A percentile compares a stretch with the other conserved stretches of the same genome.
Evolutionary conservation across 2,888 invertebrate genomes (phyloP).

Genomic region (Desoria tigrina): DNA sequence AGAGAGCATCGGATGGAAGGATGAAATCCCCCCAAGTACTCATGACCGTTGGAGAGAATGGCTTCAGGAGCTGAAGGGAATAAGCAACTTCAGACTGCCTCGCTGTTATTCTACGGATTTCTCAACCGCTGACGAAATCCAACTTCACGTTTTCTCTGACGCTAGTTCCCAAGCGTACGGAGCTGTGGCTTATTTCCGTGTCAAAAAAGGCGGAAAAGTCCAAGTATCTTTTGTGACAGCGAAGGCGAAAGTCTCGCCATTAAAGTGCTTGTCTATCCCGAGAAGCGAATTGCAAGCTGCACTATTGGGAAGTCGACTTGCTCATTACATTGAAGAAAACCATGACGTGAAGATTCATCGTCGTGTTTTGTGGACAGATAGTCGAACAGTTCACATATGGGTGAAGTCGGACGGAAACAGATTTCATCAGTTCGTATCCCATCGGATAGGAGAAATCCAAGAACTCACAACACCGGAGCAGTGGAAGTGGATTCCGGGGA

Average conservation of each 20-base stretch:
- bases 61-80: conserved; percentile 22
- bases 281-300: conserved; percentile 46
- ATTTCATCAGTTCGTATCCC: conserved; percentile 43
- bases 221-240: conserved; percentile 28
- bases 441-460: conserved; percentile 41
- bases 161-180: conserved; percentile 38
- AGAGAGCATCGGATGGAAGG: too few relatives aligned
- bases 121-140: neutral
- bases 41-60: conserved; percentile 30
- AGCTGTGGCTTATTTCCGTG: conserved; percentile 34
- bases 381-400: conserved; percentile 42
- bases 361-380: conserved; percentile 36
- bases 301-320: conserved; percentile 35
- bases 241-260: conserved; percentile 44
- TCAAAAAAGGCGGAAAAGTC: conserved; percentile 12
- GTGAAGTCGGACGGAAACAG: conserved; percentile 25
- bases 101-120: conserved; percentile 18
- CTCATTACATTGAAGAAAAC: neutral
- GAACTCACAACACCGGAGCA: conserved; percentile 9
- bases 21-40: too few relatives aligned
- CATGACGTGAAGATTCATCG: conserved; percentile 1
- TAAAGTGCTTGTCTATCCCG: conserved; percentile 38
- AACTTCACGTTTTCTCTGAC: conserved; percentile 42
- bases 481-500: conserved; percentile 49
- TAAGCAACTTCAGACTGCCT: too few relatives aligned